Conservation (phyloP, 2,113 vertebrate species). For the Bubo blakistoni region DNA sequence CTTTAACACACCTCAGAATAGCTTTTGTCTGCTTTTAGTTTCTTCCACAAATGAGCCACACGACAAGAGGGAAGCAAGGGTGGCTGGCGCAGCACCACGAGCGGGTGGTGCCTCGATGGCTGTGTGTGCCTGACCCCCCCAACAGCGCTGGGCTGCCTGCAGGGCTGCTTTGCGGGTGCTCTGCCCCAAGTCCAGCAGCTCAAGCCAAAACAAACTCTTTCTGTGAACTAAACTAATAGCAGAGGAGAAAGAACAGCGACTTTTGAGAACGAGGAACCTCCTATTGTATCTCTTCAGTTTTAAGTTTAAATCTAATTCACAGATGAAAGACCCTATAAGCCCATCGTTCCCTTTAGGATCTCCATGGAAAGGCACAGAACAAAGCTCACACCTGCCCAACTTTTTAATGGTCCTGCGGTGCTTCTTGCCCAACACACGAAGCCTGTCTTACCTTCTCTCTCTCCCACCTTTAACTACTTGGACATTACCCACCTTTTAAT, state of each 20-base stretch:
- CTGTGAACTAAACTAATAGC: not conserved
- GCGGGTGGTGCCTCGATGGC: not conserved
- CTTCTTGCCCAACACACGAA: not conserved
- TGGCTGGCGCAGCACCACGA: not conserved
- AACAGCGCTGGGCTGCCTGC: not conserved
- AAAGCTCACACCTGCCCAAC: rapidly evolving
- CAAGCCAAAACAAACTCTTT: not conserved
- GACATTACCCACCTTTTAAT: not conserved
- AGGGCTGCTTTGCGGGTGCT: not conserved
- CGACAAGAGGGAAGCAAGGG: not conserved
- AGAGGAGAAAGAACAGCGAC: not conserved
- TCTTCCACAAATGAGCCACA: not conserved
- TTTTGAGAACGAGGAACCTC: not conserved
- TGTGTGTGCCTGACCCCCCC: not conserved
- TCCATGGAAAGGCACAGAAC: not conserved
- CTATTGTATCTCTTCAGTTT: not conserved
- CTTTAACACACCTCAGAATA: not conserved
- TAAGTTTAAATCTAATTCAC: not conserved
- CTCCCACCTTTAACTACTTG: not conserved
- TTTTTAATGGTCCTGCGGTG: not conserved
- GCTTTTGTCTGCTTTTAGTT: not conserved
- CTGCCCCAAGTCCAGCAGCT: not conserved
- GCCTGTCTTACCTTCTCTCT: not conserved
- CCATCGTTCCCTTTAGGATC: not conserved
- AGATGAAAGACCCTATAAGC: not conserved